These are phyloP conservation scores for Tokudaia muenninki DNA, from an alignment of 2,797 vertebrate species.

Conservation along the genomic window DNA sequence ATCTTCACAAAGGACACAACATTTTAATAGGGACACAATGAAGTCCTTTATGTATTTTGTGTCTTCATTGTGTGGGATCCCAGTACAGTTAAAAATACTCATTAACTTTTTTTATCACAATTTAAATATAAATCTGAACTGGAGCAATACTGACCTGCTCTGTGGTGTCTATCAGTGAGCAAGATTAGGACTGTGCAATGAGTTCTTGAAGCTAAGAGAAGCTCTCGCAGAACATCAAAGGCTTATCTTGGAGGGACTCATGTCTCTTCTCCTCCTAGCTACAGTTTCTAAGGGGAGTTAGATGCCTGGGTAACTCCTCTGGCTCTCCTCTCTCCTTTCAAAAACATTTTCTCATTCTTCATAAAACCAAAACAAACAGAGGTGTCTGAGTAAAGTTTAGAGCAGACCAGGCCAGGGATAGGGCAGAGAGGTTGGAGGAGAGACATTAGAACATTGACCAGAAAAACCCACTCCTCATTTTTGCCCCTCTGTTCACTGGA, in stretches of 20 bases:
- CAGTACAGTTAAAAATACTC: background rate
- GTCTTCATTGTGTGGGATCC: background rate
- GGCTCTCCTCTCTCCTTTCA: background rate
- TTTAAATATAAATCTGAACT: conserved; percentile 10
- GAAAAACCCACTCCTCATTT: background rate
- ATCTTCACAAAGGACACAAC: conserved; percentile 4
- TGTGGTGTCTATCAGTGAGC: background rate
- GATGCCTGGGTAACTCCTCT: background rate
- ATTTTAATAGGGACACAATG: background rate
- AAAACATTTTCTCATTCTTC: background rate
- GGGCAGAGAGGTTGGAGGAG: too few relatives aligned
- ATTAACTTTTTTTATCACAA: background rate
- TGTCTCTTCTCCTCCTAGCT: background rate
- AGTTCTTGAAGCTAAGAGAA: background rate
- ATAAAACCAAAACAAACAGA: background rate
- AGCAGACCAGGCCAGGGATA: background rate
- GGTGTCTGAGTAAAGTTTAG: background rate
- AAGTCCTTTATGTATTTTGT: conserved; percentile 7
- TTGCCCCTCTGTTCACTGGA: background rate
- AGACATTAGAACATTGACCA: background rate
- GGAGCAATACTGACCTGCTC: conserved; percentile 30
- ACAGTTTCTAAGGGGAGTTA: background rate
- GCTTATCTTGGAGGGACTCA: background rate
- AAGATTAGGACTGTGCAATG: background rate
- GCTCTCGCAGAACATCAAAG: background rate